These are phyloP conservation scores for Coregonus clupeaformis DNA, from an alignment of 2,113 vertebrate species.

Conservation along the genomic window DNA sequence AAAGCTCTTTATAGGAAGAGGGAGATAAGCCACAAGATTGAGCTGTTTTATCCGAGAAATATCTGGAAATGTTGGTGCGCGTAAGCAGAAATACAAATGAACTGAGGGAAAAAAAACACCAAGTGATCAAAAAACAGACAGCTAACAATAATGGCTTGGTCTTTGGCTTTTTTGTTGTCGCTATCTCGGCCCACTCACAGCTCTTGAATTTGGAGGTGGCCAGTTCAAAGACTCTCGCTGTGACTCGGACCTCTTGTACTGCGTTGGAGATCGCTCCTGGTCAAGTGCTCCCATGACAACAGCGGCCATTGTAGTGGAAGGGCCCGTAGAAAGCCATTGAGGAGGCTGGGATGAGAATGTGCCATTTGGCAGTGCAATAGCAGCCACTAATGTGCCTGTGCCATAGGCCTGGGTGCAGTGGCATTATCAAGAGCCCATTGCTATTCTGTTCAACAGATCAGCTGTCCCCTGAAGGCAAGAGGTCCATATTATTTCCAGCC, in stretches of 20 bases:
- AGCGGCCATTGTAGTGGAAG: not conserved
- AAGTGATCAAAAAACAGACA: slow-evolving; percentile 39
- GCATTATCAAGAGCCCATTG: not conserved
- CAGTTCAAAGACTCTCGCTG: slow-evolving; percentile 43
- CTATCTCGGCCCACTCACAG: slow-evolving; percentile 1
- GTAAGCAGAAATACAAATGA: slow-evolving; percentile 67
- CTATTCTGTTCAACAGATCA: slow-evolving; percentile 24
- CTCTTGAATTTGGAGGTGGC: slow-evolving; percentile 22
- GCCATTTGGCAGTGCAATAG: slow-evolving; percentile 4
- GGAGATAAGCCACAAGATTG: slow-evolving; percentile 75
- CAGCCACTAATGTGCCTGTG: not conserved
- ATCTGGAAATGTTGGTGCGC: slow-evolving; percentile 48
- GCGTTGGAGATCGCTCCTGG: slow-evolving; percentile 31
- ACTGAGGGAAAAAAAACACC: slow-evolving; percentile 57
- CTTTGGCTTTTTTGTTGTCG: slow-evolving; percentile 22
- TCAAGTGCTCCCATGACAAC: slow-evolving; percentile 52
- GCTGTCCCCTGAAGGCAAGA: slow-evolving; percentile 36
- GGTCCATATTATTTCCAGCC: not conserved
- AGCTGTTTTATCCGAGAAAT: slow-evolving; percentile 69
- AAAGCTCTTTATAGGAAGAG: slow-evolving; percentile 71
- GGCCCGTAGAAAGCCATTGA: slow-evolving; percentile 13
- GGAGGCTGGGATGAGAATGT: slow-evolving; percentile 34
- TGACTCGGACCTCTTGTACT: not conserved
- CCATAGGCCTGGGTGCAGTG: not conserved
- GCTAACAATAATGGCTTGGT: slow-evolving; percentile 45